These are phyloP conservation scores for Notarius quadriscutis DNA, from an alignment of 2,113 vertebrate species.

Conservation along the genomic window DNA sequence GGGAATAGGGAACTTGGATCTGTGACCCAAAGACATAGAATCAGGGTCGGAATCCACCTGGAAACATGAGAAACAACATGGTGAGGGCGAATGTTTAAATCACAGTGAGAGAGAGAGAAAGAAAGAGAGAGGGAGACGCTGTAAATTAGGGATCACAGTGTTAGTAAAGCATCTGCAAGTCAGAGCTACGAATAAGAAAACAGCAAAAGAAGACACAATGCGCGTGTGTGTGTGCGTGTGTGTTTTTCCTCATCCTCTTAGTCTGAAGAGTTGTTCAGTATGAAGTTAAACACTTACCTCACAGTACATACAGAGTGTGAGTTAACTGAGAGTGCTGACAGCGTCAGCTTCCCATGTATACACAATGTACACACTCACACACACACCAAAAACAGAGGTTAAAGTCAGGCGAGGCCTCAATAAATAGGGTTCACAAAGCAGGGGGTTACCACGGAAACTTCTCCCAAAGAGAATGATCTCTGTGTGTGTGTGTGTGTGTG, in stretches of 20 bases:
- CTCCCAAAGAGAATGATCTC: conserved; percentile 51
- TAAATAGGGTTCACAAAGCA: conserved; percentile 86
- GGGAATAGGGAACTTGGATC: conserved; percentile 89
- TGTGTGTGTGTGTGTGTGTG: conserved; percentile 50
- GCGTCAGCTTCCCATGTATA: conserved; percentile 45
- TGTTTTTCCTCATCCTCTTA: neutral
- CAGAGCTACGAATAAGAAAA: neutral
- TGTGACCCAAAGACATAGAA: conserved; percentile 85
- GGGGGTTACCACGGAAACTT: conserved; percentile 91
- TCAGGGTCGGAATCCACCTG: conserved; percentile 87
- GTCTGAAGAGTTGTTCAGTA: neutral
- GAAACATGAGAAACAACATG: conserved; percentile 66
- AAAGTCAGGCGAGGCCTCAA: conserved; percentile 74
- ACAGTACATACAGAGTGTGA: conserved; percentile 48
- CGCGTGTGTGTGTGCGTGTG: conserved; percentile 15
- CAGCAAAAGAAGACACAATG: conserved; percentile 32
- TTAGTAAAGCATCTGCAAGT: neutral
- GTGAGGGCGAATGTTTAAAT: neutral
- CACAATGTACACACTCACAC: conserved; percentile 23
- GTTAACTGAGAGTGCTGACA: conserved; percentile 21
- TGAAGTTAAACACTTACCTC: conserved; percentile 64
- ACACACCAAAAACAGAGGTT: conserved; percentile 55
- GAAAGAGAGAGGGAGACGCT: neutral
- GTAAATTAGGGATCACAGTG: neutral
- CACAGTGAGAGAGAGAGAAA: too few species aligned